These are phyloP conservation scores for Phalacrocorax aristotelis DNA, from an alignment of 2,113 vertebrate species.

Conservation along the genomic window DNA sequence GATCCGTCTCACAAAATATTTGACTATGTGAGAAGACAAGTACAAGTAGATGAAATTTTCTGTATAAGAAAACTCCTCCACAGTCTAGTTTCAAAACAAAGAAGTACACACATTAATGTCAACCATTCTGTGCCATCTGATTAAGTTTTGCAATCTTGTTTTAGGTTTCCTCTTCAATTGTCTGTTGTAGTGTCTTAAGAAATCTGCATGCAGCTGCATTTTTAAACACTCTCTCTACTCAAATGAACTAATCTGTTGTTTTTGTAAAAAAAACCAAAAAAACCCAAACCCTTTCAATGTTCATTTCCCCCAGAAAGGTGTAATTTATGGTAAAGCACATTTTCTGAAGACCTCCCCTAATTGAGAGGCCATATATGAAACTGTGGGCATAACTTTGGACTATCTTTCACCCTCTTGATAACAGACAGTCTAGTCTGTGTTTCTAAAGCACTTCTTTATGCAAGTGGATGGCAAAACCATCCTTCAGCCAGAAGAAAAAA, in stretches of 20 bases:
- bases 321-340: not conserved
- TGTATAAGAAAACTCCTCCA: slow-evolving; percentile 54
- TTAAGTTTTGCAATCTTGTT: slow-evolving; percentile 59
- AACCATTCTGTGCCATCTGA: slow-evolving; percentile 48
- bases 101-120: slow-evolving; percentile 64
- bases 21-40: slow-evolving; percentile 63
- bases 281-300: not conserved
- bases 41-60: slow-evolving; percentile 63
- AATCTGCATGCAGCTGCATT: slow-evolving; percentile 48
- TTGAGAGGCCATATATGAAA: slow-evolving; percentile 79
- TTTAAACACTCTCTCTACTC: slow-evolving; percentile 18
- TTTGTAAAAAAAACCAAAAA: not conserved
- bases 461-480: slow-evolving; percentile 62
- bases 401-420: slow-evolving; percentile 69
- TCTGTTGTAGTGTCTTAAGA: slow-evolving; percentile 45
- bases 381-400: slow-evolving; percentile 73
- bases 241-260: slow-evolving; percentile 11
- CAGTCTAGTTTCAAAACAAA: slow-evolving; percentile 65
- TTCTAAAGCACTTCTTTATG: slow-evolving; percentile 62
- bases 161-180: slow-evolving; percentile 59
- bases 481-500: slow-evolving; percentile 53
- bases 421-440: slow-evolving; percentile 76
- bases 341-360: slow-evolving; percentile 66
- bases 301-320: not conserved
- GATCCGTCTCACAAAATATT: slow-evolving; percentile 68